These are phyloP conservation scores for Sebastes ruberrimus DNA, from an alignment of 2,797 vertebrate species.

Conservation along the genomic window DNA sequence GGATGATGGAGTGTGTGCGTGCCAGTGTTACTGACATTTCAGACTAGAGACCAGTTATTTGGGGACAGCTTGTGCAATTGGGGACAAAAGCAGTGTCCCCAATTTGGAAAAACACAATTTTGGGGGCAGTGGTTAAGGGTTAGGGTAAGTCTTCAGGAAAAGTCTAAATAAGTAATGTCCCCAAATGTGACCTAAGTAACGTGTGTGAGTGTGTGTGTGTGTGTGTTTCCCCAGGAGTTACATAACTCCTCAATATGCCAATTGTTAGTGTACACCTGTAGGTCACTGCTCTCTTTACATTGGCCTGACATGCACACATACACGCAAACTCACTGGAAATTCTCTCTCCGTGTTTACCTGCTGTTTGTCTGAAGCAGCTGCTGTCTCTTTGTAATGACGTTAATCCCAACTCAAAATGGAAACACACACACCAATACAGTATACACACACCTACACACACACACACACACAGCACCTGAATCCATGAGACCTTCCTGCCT, in stretches of 20 bases:
- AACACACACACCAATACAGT: slow-evolving; percentile 1
- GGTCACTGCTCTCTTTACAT: slow-evolving; percentile 40
- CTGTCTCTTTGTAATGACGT: slow-evolving; percentile 52
- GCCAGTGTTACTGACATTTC: neutral
- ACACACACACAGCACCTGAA: slow-evolving; percentile 32
- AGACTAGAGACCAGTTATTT: neutral
- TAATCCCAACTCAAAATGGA: slow-evolving; percentile 51
- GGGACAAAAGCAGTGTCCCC: neutral
- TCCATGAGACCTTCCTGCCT: slow-evolving; percentile 31
- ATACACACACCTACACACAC: slow-evolving; percentile 1
- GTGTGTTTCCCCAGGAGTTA: neutral
- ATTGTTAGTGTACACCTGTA: slow-evolving; percentile 36
- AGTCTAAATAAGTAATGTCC: too few relatives aligned
- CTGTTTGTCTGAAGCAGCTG: slow-evolving; percentile 62
- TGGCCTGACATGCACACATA: neutral
- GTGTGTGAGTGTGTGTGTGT: neutral
- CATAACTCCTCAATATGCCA: slow-evolving; percentile 10
- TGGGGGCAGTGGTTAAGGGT: too few relatives aligned
- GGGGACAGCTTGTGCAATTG: neutral
- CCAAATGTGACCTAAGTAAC: too few relatives aligned
- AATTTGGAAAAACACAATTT: neutral
- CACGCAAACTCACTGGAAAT: slow-evolving; percentile 11
- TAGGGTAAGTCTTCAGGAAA: too few relatives aligned
- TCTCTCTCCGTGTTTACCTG: slow-evolving; percentile 25
- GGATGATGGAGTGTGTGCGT: neutral